Percentiles rank a stretch among this genome's conserved stretches.
Evolutionary conservation across 1,140 invertebrate species (phyloP).

Genomic region (Drosophila biarmipes): DNA sequence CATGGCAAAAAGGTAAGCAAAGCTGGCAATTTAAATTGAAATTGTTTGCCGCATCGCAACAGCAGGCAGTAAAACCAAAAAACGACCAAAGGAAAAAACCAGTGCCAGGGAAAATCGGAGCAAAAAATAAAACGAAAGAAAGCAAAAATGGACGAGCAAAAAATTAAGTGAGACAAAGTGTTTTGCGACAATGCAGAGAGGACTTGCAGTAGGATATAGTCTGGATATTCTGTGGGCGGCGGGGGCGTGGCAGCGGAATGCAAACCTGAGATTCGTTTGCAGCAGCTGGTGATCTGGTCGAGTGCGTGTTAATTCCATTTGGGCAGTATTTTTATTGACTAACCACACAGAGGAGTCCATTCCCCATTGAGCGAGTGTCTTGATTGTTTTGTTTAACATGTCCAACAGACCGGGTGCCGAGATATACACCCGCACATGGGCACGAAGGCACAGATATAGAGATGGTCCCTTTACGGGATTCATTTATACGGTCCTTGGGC

Average conservation of each 20-base stretch:
- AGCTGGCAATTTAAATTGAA: conserved; percentile 81
- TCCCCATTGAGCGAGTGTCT: conserved; percentile 46
- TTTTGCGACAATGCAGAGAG: conserved; percentile 72
- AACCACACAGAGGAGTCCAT: conserved; percentile 59
- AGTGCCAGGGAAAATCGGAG: conserved; percentile 3
- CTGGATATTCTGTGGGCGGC: background rate
- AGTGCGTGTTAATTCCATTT: conserved; percentile 78
- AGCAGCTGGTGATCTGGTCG: conserved; percentile 29
- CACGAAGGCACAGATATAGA: conserved; percentile 26
- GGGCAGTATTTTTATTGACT: conserved; percentile 78
- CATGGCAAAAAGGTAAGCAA: conserved; percentile 75
- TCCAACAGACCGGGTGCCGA: conserved; percentile 22
- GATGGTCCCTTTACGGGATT: conserved; percentile 8
- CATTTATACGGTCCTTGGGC: conserved; percentile 18
- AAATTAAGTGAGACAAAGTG: conserved; percentile 82
- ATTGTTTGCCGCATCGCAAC: conserved; percentile 78
- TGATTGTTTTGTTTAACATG: conserved; percentile 74
- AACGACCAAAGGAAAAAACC: conserved; percentile 24
- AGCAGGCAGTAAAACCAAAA: conserved; percentile 62
- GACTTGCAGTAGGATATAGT: conserved; percentile 13
- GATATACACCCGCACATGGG: background rate
- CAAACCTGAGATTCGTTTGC: conserved; percentile 30
- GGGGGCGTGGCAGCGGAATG: conserved; percentile 18
- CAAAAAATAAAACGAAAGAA: conserved; percentile 35
- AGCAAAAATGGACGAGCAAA: conserved; percentile 58